A percentile compares a stretch with the other conserved stretches of the same genome.
phyloP scores from a whole-genome alignment of 1,140 invertebrate species.

The Rhagoletis zephyria region DNA sequence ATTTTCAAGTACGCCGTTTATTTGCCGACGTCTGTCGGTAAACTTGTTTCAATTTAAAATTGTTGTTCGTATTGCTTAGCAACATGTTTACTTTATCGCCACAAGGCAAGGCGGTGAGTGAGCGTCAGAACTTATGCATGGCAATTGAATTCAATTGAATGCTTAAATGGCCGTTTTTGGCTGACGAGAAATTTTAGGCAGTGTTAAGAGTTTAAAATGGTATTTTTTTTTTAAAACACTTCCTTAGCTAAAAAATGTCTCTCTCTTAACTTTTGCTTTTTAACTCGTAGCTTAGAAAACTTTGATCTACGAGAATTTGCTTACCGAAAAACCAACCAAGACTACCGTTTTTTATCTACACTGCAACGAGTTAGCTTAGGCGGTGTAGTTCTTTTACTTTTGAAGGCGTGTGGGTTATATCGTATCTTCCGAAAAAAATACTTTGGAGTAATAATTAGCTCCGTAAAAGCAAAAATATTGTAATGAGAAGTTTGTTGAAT shows the following conservation, averaged over 20 bases:
- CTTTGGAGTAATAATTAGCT: too few relatives aligned
- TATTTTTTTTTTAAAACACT: neutral
- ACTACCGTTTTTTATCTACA: too few relatives aligned
- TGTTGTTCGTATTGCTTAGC: slow-evolving; percentile 59
- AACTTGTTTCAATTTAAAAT: slow-evolving; percentile 73
- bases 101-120: slow-evolving; percentile 61
- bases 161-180: slow-evolving; percentile 54
- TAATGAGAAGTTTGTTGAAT: too few relatives aligned
- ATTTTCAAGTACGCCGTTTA: slow-evolving; percentile 10
- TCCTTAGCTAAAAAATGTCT: neutral
- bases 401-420: too few relatives aligned
- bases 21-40: slow-evolving; percentile 61
- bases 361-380: too few relatives aligned
- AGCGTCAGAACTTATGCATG: slow-evolving; percentile 65
- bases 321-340: too few relatives aligned
- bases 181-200: neutral
- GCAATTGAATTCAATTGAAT: slow-evolving; percentile 72
- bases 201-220: neutral
- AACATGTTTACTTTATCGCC: slow-evolving; percentile 73
- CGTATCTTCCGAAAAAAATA: too few relatives aligned
- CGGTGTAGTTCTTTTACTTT: too few relatives aligned
- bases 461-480: too few relatives aligned
- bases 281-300: too few relatives aligned
- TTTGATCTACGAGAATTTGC: too few relatives aligned
- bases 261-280: too few relatives aligned